These are phyloP conservation scores for Mechanitis messenoides DNA, from an alignment of 2,888 invertebrate species.

Conservation along the genomic window DNA sequence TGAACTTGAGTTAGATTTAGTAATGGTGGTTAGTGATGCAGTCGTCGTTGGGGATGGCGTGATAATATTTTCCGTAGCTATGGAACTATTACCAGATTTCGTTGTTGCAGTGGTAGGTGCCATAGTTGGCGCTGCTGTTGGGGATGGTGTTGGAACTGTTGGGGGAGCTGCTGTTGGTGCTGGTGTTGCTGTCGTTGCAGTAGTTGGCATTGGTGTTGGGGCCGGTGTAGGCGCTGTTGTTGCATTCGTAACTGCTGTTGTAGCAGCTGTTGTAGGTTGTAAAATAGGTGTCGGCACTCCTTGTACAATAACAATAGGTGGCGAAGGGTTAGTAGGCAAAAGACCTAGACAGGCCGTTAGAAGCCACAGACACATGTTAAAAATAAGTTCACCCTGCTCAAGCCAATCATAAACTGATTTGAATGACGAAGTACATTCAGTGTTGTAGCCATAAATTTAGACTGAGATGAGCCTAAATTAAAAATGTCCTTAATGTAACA, in stretches of 20 bases:
- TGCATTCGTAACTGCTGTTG: slow-evolving; percentile 34
- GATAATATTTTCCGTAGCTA: slow-evolving; percentile 23
- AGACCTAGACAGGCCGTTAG: slow-evolving; percentile 69
- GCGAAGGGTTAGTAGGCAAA: slow-evolving; percentile 51
- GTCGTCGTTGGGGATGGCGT: slow-evolving; percentile 27
- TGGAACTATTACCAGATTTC: slow-evolving; percentile 30
- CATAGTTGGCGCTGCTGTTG: slow-evolving; percentile 28
- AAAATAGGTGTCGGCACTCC: slow-evolving; percentile 63
- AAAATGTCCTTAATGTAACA: slow-evolving; percentile 60
- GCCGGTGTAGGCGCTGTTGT: slow-evolving; percentile 25
- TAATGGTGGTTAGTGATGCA: slow-evolving; percentile 31
- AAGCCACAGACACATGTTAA: slow-evolving; percentile 68
- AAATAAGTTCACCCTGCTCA: slow-evolving; percentile 11
- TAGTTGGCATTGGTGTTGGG: slow-evolving; percentile 25
- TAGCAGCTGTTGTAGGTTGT: slow-evolving; percentile 51
- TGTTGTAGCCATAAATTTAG: slow-evolving; percentile 40
- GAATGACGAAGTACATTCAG: slow-evolving; percentile 31
- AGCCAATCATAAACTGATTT: slow-evolving; percentile 22
- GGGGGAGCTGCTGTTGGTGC: slow-evolving; percentile 28
- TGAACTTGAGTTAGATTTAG: slow-evolving; percentile 28
- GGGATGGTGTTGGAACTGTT: slow-evolving; percentile 28
- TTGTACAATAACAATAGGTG: slow-evolving; percentile 50
- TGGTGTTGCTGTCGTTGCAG: slow-evolving; percentile 22
- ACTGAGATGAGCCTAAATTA: slow-evolving; percentile 55
- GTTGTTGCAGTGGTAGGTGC: slow-evolving; percentile 29